Percentiles rank a stretch among this genome's conserved stretches.
These are phyloP conservation scores for Sphaeramia orbicularis DNA, from an alignment of 2,797 vertebrate genomes.

Conservation along the genomic window DNA sequence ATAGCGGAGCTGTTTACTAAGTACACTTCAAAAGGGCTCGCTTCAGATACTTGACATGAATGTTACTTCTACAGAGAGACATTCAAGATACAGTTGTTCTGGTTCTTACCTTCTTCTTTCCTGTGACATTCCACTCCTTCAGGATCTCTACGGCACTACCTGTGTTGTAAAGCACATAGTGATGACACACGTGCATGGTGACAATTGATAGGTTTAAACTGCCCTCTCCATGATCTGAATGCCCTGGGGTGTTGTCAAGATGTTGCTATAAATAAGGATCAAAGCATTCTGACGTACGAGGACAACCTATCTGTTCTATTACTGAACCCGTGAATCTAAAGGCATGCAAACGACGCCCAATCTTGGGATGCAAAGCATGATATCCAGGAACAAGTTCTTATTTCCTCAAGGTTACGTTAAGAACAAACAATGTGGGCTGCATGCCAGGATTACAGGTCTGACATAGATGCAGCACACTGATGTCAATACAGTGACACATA, in stretches of 20 bases:
- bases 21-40: no score
- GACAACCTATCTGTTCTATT: conserved; percentile 47
- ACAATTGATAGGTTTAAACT: background rate
- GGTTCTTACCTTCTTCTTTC: conserved; percentile 93
- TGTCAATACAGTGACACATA: no score
- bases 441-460: background rate
- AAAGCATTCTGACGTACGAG: conserved; percentile 47
- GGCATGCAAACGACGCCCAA: conserved; percentile 39
- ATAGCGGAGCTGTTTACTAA: no score
- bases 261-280: conserved; percentile 6
- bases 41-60: background rate
- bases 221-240: conserved; percentile 2
- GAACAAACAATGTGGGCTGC: background rate
- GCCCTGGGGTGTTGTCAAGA: conserved; percentile 21
- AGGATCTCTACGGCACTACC: conserved; percentile 94
- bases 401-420: background rate
- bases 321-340: conserved; percentile 46
- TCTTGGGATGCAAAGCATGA: conserved; percentile 26
- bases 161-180: conserved; percentile 64
- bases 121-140: conserved; percentile 97
- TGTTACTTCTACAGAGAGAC: conserved; percentile 11
- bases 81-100: background rate
- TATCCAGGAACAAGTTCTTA: background rate
- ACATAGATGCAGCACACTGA: background rate
- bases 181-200: conserved; percentile 1